phyloP scores from a whole-genome alignment of 2,888 invertebrate species.

The Apodemia hepburni region DNA sequence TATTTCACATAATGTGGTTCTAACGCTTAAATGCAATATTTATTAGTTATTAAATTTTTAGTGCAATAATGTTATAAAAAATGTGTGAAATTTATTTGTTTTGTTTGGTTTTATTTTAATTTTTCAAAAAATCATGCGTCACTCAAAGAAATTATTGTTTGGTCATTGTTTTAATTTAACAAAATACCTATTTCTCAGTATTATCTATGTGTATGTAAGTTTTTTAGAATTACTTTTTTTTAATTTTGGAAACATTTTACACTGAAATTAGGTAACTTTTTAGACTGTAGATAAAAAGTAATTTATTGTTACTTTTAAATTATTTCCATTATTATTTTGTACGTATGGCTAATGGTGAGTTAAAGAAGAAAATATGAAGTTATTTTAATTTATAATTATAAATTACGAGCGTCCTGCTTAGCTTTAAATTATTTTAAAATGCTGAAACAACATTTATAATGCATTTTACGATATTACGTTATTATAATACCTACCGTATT shows the following conservation, averaged over 20 bases:
- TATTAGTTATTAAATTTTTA: slow-evolving; percentile 75
- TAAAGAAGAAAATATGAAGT: slow-evolving; percentile 44
- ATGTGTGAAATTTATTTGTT: slow-evolving; percentile 71
- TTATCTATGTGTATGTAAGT: slow-evolving; percentile 66
- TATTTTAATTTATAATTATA: slow-evolving; percentile 41
- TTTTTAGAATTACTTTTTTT: slow-evolving; percentile 61
- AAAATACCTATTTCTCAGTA: slow-evolving; percentile 67
- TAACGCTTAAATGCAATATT: slow-evolving; percentile 74
- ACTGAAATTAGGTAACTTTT: slow-evolving; percentile 67
- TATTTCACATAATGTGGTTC: slow-evolving; percentile 62
- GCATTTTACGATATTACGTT: not conserved
- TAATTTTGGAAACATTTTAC: slow-evolving; percentile 59
- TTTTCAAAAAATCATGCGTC: slow-evolving; percentile 52
- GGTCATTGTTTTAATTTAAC: slow-evolving; percentile 52
- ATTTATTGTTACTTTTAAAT: slow-evolving; percentile 77
- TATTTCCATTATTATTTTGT: slow-evolving; percentile 65
- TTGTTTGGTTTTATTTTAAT: slow-evolving; percentile 64
- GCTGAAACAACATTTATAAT: not conserved
- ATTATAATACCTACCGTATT: not conserved
- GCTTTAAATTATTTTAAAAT: slow-evolving; percentile 69
- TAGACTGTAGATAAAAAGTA: slow-evolving; percentile 69
- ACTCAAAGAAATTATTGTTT: slow-evolving; percentile 37
- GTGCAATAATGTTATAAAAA: slow-evolving; percentile 78
- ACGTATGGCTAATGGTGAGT: slow-evolving; percentile 46
- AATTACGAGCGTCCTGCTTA: slow-evolving; percentile 67